These are phyloP conservation scores for Neelides folsomi DNA, from an alignment of 2,888 invertebrate species.

Conservation along the genomic window DNA sequence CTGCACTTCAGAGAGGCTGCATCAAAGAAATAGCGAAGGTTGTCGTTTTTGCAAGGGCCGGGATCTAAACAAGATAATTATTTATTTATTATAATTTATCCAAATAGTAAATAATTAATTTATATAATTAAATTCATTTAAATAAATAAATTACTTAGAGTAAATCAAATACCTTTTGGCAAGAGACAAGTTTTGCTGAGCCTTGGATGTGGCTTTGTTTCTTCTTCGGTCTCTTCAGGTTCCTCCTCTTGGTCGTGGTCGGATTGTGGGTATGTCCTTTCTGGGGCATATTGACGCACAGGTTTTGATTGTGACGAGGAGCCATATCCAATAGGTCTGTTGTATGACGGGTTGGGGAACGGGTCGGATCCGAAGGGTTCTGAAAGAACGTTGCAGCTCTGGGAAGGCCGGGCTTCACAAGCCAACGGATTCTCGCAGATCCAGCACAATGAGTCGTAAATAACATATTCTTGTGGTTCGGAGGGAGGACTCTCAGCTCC, in stretches of 20 bases:
- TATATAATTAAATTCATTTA: not conserved
- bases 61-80: too few relatives aligned
- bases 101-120: not conserved
- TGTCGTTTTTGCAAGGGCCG: conserved; percentile 29
- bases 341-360: not conserved
- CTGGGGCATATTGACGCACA: too few relatives aligned
- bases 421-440: conserved; percentile 22
- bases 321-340: not conserved
- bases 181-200: conserved; percentile 23
- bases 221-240: too few relatives aligned
- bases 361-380: conserved; percentile 31
- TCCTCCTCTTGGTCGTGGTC: too few relatives aligned
- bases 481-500: conserved; percentile 23
- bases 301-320: too few relatives aligned
- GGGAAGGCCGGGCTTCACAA: conserved; percentile 27
- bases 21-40: conserved; percentile 30
- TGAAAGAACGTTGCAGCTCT: conserved; percentile 31
- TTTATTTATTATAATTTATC: too few relatives aligned
- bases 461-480: conserved; percentile 26
- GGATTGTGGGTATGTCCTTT: too few relatives aligned
- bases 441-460: conserved; percentile 32
- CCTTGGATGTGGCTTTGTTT: conserved; percentile 23
- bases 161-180: conserved; percentile 14
- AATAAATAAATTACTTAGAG: not conserved
- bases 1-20: conserved; percentile 14